Evolutionary conservation across 2,888 invertebrate species (phyloP), one percentile per base, ranked within the genome.

Genomic region (Philhelius pedissequus): DNA sequence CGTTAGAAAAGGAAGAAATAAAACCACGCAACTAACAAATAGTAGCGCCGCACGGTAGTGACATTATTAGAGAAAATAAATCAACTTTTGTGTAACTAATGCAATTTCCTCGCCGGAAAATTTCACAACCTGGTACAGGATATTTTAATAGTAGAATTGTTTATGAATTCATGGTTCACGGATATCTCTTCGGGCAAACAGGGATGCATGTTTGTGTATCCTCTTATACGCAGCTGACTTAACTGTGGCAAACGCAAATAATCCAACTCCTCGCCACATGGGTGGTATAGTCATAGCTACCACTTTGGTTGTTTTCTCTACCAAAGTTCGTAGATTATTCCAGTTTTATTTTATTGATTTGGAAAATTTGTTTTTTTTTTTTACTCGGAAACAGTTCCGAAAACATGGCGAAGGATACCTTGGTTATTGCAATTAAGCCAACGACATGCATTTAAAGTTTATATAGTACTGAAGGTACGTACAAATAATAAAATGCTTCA

Each of bases 131-230:
- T 25, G 30, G 35, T 38, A 32, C 38, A 40, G 50, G 22, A 58
- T n/a, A 54, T 60, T 20, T 30, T 73, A 60, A 58, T 74, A 35
- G 20, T n/a, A n/a, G n/a, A n/a, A n/a, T 40, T 60, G 27, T 50
- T 60, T 66, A 58, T 62, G 50, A 40, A 73, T 73, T 73, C 13
- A 62, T 73, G 60, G 35, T 52, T 52, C 38, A 54, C 27, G 54
- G 30, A 70, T 27, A 78, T 40, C 40, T 66, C 74, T 66, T 68
- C n/a, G n/a, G n/a, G n/a, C n/a, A n/a, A n/a, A n/a, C n/a, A 25
- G 73, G 73, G 68, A 79, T 52, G 8, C 22, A 48, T 45, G 20
- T 40, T 22, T 62, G 20, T 48, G 13, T 62, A 60, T 68, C 22
- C 43, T 60, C 43, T 68, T 60, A 60, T n/a, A n/a, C n/a, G n/a